Percentiles rank a stretch among this genome's conserved stretches.
Evolutionary conservation across 2,888 invertebrate species (phyloP).

Genomic region (Hymenopus coronatus): DNA sequence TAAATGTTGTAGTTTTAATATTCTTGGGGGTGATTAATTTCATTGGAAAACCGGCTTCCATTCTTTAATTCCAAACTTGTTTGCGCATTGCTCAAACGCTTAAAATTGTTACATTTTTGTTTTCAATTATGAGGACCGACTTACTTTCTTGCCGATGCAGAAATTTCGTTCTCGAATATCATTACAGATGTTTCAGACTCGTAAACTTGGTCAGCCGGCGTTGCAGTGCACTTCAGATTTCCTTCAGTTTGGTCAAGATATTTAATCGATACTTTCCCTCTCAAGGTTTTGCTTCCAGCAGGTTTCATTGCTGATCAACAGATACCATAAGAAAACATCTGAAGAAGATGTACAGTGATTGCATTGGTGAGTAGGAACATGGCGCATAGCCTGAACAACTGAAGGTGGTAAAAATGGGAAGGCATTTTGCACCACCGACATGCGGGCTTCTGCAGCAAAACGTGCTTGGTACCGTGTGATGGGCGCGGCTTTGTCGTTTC

Average conservation of each 20-base stretch:
- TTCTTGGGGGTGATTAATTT: no score
- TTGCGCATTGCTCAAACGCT: no score
- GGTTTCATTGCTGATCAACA: background rate
- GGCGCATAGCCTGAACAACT: background rate
- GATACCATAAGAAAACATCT: background rate
- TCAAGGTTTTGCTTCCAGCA: background rate
- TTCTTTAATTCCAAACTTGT: no score
- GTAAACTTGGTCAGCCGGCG: no score
- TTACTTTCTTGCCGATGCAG: no score
- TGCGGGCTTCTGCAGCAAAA: background rate
- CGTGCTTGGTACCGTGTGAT: background rate
- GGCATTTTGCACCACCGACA: background rate
- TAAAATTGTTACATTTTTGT: no score
- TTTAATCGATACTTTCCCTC: background rate
- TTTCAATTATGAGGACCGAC: no score
- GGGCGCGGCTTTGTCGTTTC: background rate
- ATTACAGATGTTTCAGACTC: no score
- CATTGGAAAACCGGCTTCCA: no score
- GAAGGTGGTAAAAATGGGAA: background rate
- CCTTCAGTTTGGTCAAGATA: background rate
- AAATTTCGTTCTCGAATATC: no score
- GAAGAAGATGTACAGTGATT: background rate
- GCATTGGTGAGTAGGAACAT: background rate
- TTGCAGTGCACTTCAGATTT: background rate
- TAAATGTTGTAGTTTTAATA: background rate